Base-by-base conservation (phyloP, 2,797 vertebrate species). In the Crenuchus spilurus region DNA sequence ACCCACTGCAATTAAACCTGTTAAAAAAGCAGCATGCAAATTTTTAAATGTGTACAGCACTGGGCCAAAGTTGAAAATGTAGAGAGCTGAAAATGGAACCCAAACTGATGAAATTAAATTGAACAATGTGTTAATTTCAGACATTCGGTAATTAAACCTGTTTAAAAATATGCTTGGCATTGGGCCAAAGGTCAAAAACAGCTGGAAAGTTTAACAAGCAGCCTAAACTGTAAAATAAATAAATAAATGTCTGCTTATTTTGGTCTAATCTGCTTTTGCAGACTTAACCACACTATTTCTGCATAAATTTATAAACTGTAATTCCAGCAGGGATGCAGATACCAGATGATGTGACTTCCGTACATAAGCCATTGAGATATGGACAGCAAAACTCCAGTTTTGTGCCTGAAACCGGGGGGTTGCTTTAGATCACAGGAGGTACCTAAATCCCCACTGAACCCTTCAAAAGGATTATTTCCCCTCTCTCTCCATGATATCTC, bases 391-490 rank as follows among this genome's bases (percentile, higher is more conserved):
- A 3, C 39, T 28, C 6, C 24, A 42, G 54, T 83, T 86, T 83
- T 31, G 84, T 82, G 84, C 87, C 84, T 84, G 81, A 80, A 86
- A 86, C 28, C 13, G 80, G 82, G 77, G 83, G 84, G 75, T 74
- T 86, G 80, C 76, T 85, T 85, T 77, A 84, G 80, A 83, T 76
- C 83, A 74, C 80, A 80, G 69, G 87, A 88, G 85, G 87, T 90
- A 86, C 82, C 89, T 87, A 84, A 87, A 87, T 89, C 86, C 89
- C 87, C 20, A 24, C 48, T 85, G 80, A 87, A 86, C 87, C 88
- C 85, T 78, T 76, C 75, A 86, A 88, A 91, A 86, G 87, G 88
- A 89, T 90, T 89, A 90, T 87, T 88, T 90, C 89, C 89, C 83
- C 84, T 88, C 86, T 81, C 82, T 84, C 88, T 85, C 88, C 83